Conservation (phyloP, 1,140 invertebrate species). For the Zaprionus vittiger region DNA sequence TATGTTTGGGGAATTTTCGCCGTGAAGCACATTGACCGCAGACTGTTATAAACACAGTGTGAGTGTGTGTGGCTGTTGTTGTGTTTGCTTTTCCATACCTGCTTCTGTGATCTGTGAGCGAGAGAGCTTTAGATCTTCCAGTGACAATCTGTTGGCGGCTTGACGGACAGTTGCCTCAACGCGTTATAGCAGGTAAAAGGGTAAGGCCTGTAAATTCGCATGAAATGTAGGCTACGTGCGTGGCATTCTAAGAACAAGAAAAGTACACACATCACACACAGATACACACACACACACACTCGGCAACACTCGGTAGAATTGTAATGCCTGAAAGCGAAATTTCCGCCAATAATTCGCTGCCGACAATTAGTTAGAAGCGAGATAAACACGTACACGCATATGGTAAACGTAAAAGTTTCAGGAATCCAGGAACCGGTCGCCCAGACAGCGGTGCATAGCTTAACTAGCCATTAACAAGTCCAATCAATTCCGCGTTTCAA, state of each 20-base stretch:
- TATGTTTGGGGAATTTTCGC: conserved; percentile 64
- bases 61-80: conserved; percentile 10
- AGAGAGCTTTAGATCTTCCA: conserved; percentile 53
- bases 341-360: conserved; percentile 22
- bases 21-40: conserved; percentile 38
- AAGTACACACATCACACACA: conserved; percentile 28
- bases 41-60: neutral
- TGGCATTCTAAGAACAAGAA: conserved; percentile 59
- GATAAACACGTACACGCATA: conserved; percentile 13
- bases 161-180: conserved; percentile 1
- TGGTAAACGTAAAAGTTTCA: conserved; percentile 14
- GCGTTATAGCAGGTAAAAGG: conserved; percentile 19
- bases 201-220: conserved; percentile 68
- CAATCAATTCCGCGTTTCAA: conserved; percentile 51
- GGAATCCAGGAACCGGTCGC: conserved; percentile 27
- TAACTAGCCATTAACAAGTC: conserved; percentile 39
- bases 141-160: conserved; percentile 49
- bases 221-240: conserved; percentile 69
- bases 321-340: conserved; percentile 69
- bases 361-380: conserved; percentile 25
- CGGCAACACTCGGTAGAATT: conserved; percentile 29
- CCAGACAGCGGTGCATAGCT: conserved; percentile 28
- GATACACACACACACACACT: neutral
- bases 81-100: conserved; percentile 13
- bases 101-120: conserved; percentile 2